Percentiles rank a stretch among this genome's conserved stretches.
phyloP scores from a whole-genome alignment of 2,888 invertebrate species.

The Ischnus inquisitorius region DNA sequence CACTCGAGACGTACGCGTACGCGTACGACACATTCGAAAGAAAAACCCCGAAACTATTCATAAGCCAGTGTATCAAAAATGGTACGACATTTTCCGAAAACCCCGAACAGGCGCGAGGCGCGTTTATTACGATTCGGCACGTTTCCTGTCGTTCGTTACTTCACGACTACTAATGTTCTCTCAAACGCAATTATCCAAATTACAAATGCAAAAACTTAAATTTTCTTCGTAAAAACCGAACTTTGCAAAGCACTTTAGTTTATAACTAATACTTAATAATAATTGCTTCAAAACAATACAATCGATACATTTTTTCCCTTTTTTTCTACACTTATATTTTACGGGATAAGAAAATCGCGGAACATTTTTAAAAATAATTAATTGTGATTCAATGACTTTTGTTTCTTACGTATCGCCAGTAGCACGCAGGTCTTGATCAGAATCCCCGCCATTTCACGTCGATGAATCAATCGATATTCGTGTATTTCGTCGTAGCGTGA shows the following conservation, averaged over 20 bases:
- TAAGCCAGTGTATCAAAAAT: neutral
- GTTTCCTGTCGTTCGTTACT: no score
- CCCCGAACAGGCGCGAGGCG: no score
- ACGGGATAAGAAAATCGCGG: neutral
- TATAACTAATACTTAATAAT: no score
- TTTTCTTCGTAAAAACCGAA: no score
- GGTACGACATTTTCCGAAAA: neutral
- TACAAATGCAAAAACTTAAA: no score
- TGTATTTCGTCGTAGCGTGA: neutral
- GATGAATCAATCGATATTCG: neutral
- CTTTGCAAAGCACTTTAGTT: no score
- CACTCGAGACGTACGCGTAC: slow-evolving; percentile 29
- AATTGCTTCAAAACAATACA: no score
- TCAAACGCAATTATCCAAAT: no score
- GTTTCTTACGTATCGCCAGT: slow-evolving; percentile 37
- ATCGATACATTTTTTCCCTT: no score
- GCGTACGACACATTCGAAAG: slow-evolving; percentile 7
- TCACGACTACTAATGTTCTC: no score
- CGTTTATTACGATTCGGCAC: no score
- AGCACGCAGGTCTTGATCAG: slow-evolving; percentile 8
- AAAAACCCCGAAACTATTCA: slow-evolving; percentile 19
- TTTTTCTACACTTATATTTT: no score
- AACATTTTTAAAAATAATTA: neutral
- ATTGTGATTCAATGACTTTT: neutral
- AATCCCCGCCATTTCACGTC: slow-evolving; percentile 29